Evolutionary conservation across 2,888 invertebrate genomes (phyloP), one percentile per base, ranked within the genome.

Genomic region (Coelopa pilipes): DNA sequence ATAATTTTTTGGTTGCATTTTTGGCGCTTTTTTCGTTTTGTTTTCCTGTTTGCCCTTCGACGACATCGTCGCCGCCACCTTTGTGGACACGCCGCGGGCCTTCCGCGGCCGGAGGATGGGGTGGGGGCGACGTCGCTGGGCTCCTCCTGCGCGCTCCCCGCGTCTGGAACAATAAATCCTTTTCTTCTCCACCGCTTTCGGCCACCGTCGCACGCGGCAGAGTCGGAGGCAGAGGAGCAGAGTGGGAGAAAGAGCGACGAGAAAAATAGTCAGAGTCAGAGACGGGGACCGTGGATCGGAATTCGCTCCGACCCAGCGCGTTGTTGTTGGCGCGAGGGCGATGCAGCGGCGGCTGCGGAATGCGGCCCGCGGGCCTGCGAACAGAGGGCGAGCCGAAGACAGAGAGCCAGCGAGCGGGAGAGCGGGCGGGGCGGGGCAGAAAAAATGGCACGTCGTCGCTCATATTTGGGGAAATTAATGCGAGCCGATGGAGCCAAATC

Each of bases 91-190:
- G 50, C 50, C 63, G 53, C 62, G 49, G 50, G 50, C 62, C 59
- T 70, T 62, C 62, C 24, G 70, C 47, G 7, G 34, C 7, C 34
- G 7, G 2, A 34, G 2, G 34, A 34, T 2, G 34, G 34, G 34
- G 4, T 34, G 34, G 34, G 34, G 34, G 34, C 34, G 34, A 34
- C 34, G 34, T 4, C 12, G 24, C 45, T 59, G 34, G 62, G 70
- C 50, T 53, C 17, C 63, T 63, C 47, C 53, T 65, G 53, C 71
- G 47, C 21, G 57, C 50, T 55, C 19, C 34, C 34, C 46, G 21
- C 71, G 76, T 74, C 76, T 76, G 68, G 74, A 73, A 71, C 73
- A 76, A 76, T 76, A 76, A 76, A 76, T 76, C 74, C 76, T 73
- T 74, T 76, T 76, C 76, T 73, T 74, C 63, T 57, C 73, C 55